phyloP scores from a whole-genome alignment of 2,888 invertebrate genomes.

The Hypomecis atomaria region DNA sequence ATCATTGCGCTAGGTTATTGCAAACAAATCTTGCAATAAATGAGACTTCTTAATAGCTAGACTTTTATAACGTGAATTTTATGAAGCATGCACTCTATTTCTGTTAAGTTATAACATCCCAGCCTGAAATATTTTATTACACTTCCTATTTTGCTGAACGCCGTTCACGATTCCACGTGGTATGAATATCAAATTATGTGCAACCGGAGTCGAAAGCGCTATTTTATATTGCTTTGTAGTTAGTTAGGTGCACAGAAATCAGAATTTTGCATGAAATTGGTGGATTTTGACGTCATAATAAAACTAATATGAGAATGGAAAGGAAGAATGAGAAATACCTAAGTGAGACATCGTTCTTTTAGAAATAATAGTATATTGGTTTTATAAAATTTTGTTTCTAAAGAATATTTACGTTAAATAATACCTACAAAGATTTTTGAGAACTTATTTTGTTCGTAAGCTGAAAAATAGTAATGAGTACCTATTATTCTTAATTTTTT shows the following conservation, averaged over 20 bases:
- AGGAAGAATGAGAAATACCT: no score
- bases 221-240: slow-evolving; percentile 59
- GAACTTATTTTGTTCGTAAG: no score
- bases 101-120: slow-evolving; percentile 73
- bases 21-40: slow-evolving; percentile 5
- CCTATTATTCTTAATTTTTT: no score
- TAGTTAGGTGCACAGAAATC: slow-evolving; percentile 47
- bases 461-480: no score
- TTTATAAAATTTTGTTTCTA: no score
- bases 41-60: background rate
- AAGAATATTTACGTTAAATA: no score
- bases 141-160: slow-evolving; percentile 73
- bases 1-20: background rate
- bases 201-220: slow-evolving; percentile 50
- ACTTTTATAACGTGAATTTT: slow-evolving; percentile 52
- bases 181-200: slow-evolving; percentile 71
- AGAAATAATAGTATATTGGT: no score
- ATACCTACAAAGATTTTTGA: no score
- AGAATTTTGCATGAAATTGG: background rate
- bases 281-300: background rate
- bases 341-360: no score
- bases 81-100: slow-evolving; percentile 68
- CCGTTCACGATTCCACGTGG: slow-evolving; percentile 71
- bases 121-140: slow-evolving; percentile 73
- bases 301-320: background rate